These are phyloP conservation scores for Plectrocnemia conspersa DNA, from an alignment of 1,140 invertebrate species.

Conservation along the genomic window DNA sequence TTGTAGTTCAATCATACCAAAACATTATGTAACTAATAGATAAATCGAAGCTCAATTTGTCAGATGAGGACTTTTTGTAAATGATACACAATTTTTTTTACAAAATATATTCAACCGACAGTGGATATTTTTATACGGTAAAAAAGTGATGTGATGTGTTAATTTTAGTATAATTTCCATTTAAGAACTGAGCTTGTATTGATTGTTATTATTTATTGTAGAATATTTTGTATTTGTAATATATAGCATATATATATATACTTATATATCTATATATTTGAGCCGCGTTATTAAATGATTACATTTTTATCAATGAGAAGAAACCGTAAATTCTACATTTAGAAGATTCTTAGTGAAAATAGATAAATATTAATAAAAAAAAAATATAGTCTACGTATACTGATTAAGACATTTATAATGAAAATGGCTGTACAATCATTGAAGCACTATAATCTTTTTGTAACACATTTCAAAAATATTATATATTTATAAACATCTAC, in stretches of 20 bases:
- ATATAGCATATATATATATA: constrained; percentile 18
- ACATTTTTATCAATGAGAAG: constrained; percentile 29
- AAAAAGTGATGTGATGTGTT: no score
- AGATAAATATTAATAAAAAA: constrained; percentile 2
- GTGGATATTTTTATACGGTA: no score
- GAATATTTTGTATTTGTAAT: constrained; percentile 18
- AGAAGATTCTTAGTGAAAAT: constrained; percentile 18
- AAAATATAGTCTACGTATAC: no score
- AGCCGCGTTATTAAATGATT: constrained; percentile 31
- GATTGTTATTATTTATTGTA: constrained; percentile 9
- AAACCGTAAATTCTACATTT: constrained; percentile 22
- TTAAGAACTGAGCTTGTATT: constrained; percentile 17
- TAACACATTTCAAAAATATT: neutral
- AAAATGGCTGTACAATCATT: constrained; percentile 34
- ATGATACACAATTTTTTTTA: no score
- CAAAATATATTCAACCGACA: no score
- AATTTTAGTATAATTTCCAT: no score
- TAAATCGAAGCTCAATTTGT: no score
- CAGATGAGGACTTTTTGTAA: no score
- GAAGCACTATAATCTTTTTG: constrained; percentile 1
- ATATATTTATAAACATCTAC: neutral
- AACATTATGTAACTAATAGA: no score
- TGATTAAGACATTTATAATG: constrained; percentile 10
- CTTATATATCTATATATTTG: constrained; percentile 19
- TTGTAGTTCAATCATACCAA: no score